Evolutionary conservation across 2,888 invertebrate genomes (phyloP), one percentile per base, ranked within the genome.

Genomic region (Liopterus haemorrhoidalis): DNA sequence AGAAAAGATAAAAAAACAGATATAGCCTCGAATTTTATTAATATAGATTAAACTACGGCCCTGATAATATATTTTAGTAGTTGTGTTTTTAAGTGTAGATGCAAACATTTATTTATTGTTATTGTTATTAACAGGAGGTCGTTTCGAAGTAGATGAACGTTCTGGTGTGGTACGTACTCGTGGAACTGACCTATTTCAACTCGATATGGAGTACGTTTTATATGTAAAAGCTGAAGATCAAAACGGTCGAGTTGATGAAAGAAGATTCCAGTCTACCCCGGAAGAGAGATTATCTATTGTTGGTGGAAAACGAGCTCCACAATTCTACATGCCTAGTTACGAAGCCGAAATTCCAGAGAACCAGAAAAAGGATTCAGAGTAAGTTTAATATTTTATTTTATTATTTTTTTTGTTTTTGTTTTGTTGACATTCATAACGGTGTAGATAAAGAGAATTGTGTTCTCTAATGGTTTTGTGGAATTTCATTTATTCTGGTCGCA

Each of bases 211-310:
- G 66, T 95, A 94, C 68, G 93, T 94, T 41, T 73, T 95, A 49
- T 94, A 94, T 63, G 94, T 95, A 44, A 93, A 93, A 68, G 95
- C 94, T 1, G 92, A 93, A 70, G 94, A 94, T 73, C 92, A 89
- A 71, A 92, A 90, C 64, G 93, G 93, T 11, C 80, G 91, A 53
- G 82, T 91, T n/a, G 91, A 90, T 59, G 92, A 92, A 64, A 76
- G 87, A 40, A 75, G 85, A 41, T 92, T 84, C 68, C 93, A 93
- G 69, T 86, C 90, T 6, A 93, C 93, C 6, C 85, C 87, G 9
- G 93, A 94, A 66, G 92, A 92, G 62, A 77, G 92, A 6, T 70
- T 94, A 41, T 91, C 91, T 52, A 95, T 96, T 62, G 90, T 94
- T 15, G 96, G 95, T n/a, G 97, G 96, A 46, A 93, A 95, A 64